Evolutionary conservation across 2,113 vertebrate genomes (phyloP).

Genomic region (Lepidothrix coronata): DNA sequence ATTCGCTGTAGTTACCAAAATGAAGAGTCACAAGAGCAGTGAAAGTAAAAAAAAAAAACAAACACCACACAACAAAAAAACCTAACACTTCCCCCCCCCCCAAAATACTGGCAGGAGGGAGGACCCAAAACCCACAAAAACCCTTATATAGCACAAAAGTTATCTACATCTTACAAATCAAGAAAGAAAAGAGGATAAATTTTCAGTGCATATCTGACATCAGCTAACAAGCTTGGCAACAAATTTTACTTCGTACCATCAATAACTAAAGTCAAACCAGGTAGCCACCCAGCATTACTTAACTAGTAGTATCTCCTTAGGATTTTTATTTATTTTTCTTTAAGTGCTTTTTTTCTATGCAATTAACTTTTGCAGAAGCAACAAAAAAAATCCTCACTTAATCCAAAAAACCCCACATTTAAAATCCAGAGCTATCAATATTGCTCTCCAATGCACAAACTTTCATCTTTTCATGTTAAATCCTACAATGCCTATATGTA

Average conservation of each 20-base stretch:
- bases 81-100: neutral
- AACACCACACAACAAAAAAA: neutral
- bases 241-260: neutral
- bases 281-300: neutral
- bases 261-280: neutral
- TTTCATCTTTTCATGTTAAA: neutral
- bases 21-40: neutral
- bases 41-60: neutral
- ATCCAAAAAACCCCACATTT: neutral
- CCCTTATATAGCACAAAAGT: neutral
- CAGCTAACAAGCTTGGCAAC: neutral
- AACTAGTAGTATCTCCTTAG: neutral
- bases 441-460: neutral
- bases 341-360: neutral
- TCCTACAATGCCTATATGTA: neutral
- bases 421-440: neutral
- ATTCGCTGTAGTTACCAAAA: neutral
- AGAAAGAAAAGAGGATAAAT: neutral
- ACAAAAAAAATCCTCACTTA: neutral
- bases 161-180: neutral
- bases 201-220: neutral
- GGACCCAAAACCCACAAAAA: neutral
- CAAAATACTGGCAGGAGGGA: neutral
- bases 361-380: neutral
- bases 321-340: neutral